A percentile compares a stretch with the other conserved stretches of the same genome.
phyloP scores from a whole-genome alignment of 2,797 vertebrate species.

The Sylvia borin region DNA sequence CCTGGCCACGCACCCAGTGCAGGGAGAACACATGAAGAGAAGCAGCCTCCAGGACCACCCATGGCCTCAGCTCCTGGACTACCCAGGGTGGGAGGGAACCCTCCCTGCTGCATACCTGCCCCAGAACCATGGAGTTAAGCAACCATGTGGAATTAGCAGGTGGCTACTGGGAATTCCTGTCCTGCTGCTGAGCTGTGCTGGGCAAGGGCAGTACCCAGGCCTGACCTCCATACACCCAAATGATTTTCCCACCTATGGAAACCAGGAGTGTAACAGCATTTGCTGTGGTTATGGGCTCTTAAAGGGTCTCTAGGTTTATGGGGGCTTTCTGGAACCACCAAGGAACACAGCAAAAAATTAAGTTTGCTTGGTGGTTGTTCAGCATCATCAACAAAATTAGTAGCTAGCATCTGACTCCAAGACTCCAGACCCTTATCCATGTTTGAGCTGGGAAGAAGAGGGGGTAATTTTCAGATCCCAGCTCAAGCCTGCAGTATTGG shows the following conservation, averaged over 20 bases:
- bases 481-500: neutral
- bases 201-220: neutral
- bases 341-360: neutral
- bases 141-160: rapidly evolving
- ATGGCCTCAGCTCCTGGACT: neutral
- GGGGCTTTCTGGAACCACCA: neutral
- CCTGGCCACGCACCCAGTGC: rapidly evolving
- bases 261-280: rapidly evolving
- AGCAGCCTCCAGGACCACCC: neutral
- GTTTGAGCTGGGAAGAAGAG: neutral
- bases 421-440: neutral
- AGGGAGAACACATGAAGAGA: neutral
- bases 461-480: neutral
- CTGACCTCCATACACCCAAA: neutral
- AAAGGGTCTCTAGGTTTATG: neutral
- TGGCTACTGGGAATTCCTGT: neutral
- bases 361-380: neutral
- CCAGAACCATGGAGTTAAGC: neutral
- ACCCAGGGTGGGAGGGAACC: neutral
- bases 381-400: neutral
- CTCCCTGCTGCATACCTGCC: neutral
- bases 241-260: neutral
- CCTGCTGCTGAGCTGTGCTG: rapidly evolving
- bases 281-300: neutral
- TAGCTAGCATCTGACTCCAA: neutral